Percentiles rank a stretch among this genome's conserved stretches.
Conservation (phyloP, 2,888 invertebrate genomes). For the Pristionchus exspectatus region DNA sequence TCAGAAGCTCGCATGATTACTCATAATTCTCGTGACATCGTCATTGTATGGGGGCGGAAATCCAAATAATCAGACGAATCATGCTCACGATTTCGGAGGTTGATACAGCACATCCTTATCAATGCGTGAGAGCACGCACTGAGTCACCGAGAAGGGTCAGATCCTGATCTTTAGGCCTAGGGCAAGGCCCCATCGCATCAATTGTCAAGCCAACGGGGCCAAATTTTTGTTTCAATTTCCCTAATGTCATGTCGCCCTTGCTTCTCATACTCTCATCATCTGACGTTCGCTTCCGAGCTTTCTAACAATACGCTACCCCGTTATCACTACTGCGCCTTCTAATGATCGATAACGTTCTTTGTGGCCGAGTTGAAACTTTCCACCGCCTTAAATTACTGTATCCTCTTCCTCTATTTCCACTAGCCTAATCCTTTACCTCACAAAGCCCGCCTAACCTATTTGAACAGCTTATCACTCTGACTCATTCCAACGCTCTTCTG, state of each 20-base stretch:
- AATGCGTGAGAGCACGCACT: background rate
- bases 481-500: background rate
- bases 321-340: background rate
- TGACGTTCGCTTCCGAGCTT: background rate
- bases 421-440: background rate
- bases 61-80: background rate
- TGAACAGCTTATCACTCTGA: slow-evolving; percentile 10
- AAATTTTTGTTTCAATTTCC: background rate
- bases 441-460: background rate
- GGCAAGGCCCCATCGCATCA: background rate
- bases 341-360: background rate
- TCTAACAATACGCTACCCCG: background rate
- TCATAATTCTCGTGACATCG: background rate
- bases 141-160: background rate
- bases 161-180: background rate
- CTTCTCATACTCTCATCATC: background rate
- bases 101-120: slow-evolving; percentile 25
- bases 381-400: background rate
- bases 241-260: background rate
- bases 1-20: slow-evolving; percentile 3
- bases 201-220: background rate
- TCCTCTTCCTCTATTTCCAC: background rate
- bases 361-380: background rate
- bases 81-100: slow-evolving; percentile 8
- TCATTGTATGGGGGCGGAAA: background rate